phyloP scores from a whole-genome alignment of 2,797 vertebrate genomes.

The Meda fulgida region DNA sequence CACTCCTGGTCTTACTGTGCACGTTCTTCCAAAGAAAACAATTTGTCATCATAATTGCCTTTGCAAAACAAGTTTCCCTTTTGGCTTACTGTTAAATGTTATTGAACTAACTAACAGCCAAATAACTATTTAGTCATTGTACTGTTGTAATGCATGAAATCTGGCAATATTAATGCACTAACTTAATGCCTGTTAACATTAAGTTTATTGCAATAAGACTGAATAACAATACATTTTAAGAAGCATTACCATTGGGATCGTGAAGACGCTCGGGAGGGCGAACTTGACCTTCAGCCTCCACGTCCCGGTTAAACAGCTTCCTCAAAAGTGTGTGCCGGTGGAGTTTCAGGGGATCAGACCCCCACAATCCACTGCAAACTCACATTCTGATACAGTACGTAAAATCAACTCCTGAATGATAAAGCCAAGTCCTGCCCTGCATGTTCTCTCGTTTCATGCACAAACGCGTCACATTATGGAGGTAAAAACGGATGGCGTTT shows the following conservation, averaged over 20 bases:
- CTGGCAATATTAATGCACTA: background rate
- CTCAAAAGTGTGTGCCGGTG: conserved; percentile 8
- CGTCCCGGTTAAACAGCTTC: background rate
- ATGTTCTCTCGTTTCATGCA: background rate
- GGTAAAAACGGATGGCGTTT: conserved; percentile 8
- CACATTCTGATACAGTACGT: conserved; percentile 11
- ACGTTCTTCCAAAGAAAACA: background rate
- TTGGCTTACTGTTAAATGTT: background rate
- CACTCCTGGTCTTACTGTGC: background rate
- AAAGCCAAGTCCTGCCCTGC: background rate
- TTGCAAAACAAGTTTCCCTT: background rate
- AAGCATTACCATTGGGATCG: conserved; percentile 7
- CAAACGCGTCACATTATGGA: background rate
- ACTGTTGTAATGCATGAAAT: background rate
- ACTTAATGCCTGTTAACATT: background rate
- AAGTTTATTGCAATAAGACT: background rate
- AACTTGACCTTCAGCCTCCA: conserved; percentile 36
- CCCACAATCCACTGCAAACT: conserved; percentile 18
- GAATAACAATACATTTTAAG: background rate
- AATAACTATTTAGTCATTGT: background rate
- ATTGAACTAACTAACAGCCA: background rate
- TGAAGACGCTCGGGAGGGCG: background rate
- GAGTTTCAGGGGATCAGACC: background rate
- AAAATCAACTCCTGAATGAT: background rate
- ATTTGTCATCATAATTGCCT: background rate